phyloP scores from a whole-genome alignment of 2,888 invertebrate species.

The Cyclophora punctaria region DNA sequence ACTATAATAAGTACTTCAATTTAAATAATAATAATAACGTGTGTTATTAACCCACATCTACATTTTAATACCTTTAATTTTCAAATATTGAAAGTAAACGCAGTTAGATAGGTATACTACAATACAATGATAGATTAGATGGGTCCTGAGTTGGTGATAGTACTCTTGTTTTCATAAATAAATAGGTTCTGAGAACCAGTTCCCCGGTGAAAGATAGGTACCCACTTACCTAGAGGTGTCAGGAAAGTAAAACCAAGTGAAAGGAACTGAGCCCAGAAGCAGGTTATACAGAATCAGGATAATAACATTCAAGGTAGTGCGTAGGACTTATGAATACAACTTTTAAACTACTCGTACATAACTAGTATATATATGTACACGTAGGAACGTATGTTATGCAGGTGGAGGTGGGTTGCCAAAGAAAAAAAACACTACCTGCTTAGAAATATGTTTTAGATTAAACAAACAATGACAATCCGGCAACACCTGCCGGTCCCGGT shows the following conservation, averaged over 20 bases:
- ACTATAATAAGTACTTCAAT: no score
- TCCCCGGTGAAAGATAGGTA: neutral
- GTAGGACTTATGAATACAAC: neutral
- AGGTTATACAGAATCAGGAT: slow-evolving; percentile 11
- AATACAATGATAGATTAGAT: no score
- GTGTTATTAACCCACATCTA: no score
- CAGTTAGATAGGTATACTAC: no score
- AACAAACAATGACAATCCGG: slow-evolving; percentile 6
- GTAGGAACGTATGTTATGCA: neutral
- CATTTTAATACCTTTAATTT: no score
- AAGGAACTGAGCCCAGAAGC: slow-evolving; percentile 15
- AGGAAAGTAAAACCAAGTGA: slow-evolving; percentile 18
- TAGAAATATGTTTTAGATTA: slow-evolving; percentile 8
- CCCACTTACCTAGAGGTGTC: neutral
- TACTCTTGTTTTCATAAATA: no score
- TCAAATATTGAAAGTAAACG: no score
- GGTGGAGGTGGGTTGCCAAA: slow-evolving; percentile 6
- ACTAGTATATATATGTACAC: neutral
- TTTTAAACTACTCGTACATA: neutral
- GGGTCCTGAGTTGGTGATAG: no score
- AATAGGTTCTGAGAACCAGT: neutral
- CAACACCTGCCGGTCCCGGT: slow-evolving; percentile 35
- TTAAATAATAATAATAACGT: no score
- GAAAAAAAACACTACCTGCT: slow-evolving; percentile 17
- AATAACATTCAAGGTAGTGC: slow-evolving; percentile 1